Percentiles rank a stretch among this genome's conserved stretches.
Evolutionary conservation across 2,113 vertebrate genomes (phyloP).

Genomic region (Vidua macroura): DNA sequence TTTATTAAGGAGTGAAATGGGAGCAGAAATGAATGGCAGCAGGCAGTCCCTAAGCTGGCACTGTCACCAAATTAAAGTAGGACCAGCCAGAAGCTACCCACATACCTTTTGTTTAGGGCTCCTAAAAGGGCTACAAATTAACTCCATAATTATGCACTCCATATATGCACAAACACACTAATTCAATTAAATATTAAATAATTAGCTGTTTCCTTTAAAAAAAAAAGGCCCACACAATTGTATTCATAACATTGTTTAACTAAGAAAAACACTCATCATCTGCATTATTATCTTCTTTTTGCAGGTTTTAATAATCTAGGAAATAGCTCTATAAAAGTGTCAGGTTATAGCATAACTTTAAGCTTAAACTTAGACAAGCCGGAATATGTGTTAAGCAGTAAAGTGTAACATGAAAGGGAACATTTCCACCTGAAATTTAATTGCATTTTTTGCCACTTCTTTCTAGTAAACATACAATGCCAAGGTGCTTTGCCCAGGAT

Average conservation of each 20-base stretch:
- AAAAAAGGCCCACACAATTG: not conserved
- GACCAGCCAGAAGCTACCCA: not conserved
- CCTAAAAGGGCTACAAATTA: not conserved
- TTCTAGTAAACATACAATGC: not conserved
- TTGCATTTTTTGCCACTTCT: not conserved
- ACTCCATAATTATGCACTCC: too few relatives aligned
- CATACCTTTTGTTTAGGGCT: not conserved
- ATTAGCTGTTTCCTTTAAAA: not conserved
- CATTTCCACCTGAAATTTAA: slow-evolving; percentile 54
- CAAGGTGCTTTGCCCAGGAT: slow-evolving; percentile 1
- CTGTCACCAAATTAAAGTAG: not conserved
- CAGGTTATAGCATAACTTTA: not conserved
- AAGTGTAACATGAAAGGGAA: slow-evolving; percentile 17
- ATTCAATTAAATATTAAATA: not conserved
- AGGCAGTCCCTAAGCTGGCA: not conserved
- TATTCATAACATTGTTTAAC: not conserved
- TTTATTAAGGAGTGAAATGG: not conserved
- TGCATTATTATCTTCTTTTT: not conserved
- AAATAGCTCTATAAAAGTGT: not conserved
- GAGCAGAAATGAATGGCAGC: not conserved
- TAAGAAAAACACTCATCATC: not conserved
- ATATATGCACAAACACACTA: not conserved
- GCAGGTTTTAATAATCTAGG: not conserved
- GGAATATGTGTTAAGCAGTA: slow-evolving; percentile 2
- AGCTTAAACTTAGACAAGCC: not conserved